Percentiles rank a stretch among this genome's conserved stretches.
phyloP scores from a whole-genome alignment of 2,113 vertebrate genomes.

The Sceloporus tristichus region DNA sequence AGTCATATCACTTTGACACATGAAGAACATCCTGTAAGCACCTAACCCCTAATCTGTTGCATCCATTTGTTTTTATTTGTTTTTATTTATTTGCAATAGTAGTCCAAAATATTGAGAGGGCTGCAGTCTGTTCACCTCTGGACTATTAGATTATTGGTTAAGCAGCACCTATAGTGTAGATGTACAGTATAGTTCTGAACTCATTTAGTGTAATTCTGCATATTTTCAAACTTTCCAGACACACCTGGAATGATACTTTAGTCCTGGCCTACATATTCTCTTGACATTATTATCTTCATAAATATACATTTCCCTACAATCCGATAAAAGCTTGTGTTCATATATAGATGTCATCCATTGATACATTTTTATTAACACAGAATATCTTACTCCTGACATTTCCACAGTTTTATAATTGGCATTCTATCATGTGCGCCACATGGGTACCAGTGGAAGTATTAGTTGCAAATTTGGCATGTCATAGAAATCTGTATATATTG shows the following conservation, averaged over 20 bases:
- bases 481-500: background rate
- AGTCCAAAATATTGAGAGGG: too few species aligned
- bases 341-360: background rate
- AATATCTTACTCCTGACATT: background rate
- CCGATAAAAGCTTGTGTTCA: background rate
- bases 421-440: background rate
- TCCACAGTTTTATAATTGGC: background rate
- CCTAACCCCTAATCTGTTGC: too few species aligned
- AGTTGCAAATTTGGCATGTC: background rate
- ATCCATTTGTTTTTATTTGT: too few species aligned
- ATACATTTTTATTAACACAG: background rate
- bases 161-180: too few species aligned
- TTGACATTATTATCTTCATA: background rate
- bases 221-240: background rate
- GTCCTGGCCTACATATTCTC: background rate
- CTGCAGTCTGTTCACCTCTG: too few species aligned
- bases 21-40: too few species aligned
- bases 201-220: background rate
- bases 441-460: background rate
- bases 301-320: background rate
- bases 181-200: background rate
- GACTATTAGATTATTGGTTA: too few species aligned
- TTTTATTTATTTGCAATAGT: too few species aligned
- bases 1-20: too few species aligned
- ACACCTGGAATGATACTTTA: background rate